These are phyloP conservation scores for Pelmatolapia mariae DNA, from an alignment of 2,113 vertebrate species.

Conservation along the genomic window DNA sequence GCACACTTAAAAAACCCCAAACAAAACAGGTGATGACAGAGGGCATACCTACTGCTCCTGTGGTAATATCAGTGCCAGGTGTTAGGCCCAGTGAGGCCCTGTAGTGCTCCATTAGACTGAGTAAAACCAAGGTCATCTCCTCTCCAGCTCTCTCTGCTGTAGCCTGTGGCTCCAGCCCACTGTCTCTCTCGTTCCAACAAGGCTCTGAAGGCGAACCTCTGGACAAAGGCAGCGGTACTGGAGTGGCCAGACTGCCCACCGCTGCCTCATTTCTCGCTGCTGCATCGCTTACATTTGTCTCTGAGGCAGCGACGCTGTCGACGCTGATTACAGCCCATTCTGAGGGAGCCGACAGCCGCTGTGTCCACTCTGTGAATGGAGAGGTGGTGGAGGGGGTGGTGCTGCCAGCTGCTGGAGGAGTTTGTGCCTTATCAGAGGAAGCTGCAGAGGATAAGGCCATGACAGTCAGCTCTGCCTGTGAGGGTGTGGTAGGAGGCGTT, in stretches of 20 bases:
- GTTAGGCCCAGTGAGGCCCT: conserved; percentile 37
- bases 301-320: neutral
- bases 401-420: conserved; percentile 22
- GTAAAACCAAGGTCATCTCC: conserved; percentile 51
- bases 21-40: neutral
- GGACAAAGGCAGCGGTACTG: neutral
- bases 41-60: conserved; percentile 57
- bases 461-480: conserved; percentile 45
- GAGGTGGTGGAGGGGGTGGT: neutral
- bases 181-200: conserved; percentile 55
- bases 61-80: conserved; percentile 29
- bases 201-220: conserved; percentile 27
- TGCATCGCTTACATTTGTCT: neutral
- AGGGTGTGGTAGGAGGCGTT: conserved; percentile 63
- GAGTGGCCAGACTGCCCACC: neutral
- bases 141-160: conserved; percentile 28
- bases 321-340: conserved; percentile 60
- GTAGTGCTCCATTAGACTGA: conserved; percentile 64
- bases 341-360: conserved; percentile 16
- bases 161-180: conserved; percentile 33
- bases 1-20: neutral
- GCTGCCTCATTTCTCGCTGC: neutral
- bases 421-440: conserved; percentile 16
- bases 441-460: conserved; percentile 45
- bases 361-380: conserved; percentile 28